Percentiles rank a stretch among this genome's conserved stretches.
phyloP scores from a whole-genome alignment of 2,888 invertebrate genomes.

The Metallyticus violacea region DNA sequence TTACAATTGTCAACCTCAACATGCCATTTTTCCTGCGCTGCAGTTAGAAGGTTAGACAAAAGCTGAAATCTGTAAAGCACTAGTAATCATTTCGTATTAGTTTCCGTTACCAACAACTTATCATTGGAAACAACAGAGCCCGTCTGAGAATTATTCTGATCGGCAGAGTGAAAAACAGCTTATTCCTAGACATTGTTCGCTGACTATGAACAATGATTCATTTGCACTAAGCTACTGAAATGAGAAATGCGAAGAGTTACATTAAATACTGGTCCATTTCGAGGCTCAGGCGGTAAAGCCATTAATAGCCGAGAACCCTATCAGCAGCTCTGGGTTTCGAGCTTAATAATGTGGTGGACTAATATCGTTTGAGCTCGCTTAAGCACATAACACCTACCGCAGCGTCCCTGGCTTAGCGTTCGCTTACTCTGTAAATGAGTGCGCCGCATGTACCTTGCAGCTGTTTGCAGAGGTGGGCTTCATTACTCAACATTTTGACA shows the following conservation, averaged over 20 bases:
- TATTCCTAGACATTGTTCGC: too few species aligned
- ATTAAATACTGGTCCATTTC: background rate
- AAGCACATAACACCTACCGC: background rate
- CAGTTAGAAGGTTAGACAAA: too few species aligned
- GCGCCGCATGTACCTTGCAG: background rate
- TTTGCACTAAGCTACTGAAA: background rate
- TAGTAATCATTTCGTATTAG: too few species aligned
- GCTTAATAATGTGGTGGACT: background rate
- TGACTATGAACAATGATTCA: background rate
- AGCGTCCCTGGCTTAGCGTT: background rate
- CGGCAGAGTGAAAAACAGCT: too few species aligned
- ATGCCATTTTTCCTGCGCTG: too few species aligned
- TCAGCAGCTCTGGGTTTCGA: background rate
- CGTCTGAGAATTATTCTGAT: too few species aligned
- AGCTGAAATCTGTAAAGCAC: too few species aligned
- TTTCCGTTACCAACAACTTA: too few species aligned
- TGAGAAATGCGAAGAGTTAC: background rate
- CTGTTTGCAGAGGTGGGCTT: too few species aligned
- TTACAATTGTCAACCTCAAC: too few species aligned
- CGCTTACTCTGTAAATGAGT: background rate
- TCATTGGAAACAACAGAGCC: too few species aligned
- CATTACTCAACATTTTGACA: too few species aligned
- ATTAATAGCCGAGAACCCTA: background rate
- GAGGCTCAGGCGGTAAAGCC: background rate
- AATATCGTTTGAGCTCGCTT: background rate